Conservation (phyloP, 2,113 vertebrate species). For the Naja naja region DNA sequence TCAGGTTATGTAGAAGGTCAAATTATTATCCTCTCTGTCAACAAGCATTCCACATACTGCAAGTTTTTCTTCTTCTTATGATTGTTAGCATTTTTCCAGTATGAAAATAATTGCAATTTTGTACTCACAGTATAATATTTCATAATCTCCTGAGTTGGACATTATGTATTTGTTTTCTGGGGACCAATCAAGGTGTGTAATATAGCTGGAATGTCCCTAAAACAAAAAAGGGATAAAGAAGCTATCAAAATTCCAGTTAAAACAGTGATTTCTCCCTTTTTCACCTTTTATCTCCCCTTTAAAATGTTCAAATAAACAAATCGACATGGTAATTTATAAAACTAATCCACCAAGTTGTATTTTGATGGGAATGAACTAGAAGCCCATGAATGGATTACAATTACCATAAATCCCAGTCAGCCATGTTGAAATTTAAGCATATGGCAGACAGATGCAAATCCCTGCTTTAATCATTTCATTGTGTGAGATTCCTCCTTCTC, state of each 20-base stretch:
- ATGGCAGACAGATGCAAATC: background rate
- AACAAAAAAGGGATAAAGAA: conserved; percentile 2
- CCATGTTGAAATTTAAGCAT: background rate
- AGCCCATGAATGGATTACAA: background rate
- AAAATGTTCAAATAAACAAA: background rate
- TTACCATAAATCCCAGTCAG: background rate
- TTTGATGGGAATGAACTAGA: background rate
- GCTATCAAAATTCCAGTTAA: background rate
- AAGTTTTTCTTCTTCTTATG: background rate
- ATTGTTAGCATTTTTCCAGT: conserved; percentile 33
- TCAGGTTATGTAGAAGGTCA: conserved; percentile 57
- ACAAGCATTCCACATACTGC: conserved; percentile 26
- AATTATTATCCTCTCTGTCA: conserved; percentile 45
- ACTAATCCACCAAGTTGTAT: background rate
- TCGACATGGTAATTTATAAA: fast-evolving
- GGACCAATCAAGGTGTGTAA: conserved; percentile 98
- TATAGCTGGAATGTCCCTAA: conserved; percentile 99
- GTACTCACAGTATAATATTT: conserved; percentile 98
- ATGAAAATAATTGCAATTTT: conserved; percentile 22
- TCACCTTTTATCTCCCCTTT: background rate
- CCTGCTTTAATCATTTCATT: background rate
- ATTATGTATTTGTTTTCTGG: conserved; percentile 97
- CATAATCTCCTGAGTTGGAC: conserved; percentile 99
- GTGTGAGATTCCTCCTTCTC: background rate
- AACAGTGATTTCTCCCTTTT: background rate